Evolutionary conservation across 2,888 invertebrate genomes (phyloP).

Genomic region (Brassicogethes aeneus): DNA sequence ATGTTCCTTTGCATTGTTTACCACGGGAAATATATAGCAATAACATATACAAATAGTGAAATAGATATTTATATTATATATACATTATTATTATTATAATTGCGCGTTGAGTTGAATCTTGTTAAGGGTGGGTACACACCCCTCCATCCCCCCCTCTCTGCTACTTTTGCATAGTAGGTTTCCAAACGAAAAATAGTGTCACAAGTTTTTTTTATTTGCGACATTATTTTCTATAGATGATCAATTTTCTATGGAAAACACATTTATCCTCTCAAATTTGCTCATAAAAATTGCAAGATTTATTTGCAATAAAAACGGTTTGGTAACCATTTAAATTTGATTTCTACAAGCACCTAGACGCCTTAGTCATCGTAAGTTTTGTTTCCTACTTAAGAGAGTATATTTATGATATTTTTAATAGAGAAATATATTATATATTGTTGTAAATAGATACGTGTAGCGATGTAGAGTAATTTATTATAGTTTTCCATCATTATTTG

Average conservation of each 20-base stretch:
- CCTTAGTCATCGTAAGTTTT: constrained; percentile 49
- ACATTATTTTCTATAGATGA: too few relatives aligned
- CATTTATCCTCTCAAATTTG: too few relatives aligned
- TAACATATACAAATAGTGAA: constrained; percentile 36
- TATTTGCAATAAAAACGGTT: too few relatives aligned
- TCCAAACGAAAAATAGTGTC: constrained; percentile 2
- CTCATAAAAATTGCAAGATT: too few relatives aligned
- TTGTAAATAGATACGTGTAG: constrained; percentile 33
- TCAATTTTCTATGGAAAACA: too few relatives aligned
- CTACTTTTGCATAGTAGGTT: constrained; percentile 14
- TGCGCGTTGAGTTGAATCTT: constrained; percentile 3
- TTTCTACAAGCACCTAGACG: constrained; percentile 39
- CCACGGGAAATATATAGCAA: constrained; percentile 39
- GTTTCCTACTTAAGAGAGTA: constrained; percentile 53
- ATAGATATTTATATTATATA: constrained; percentile 27
- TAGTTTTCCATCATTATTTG: constrained; percentile 15
- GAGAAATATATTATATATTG: constrained; percentile 45
- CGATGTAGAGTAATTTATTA: constrained; percentile 27
- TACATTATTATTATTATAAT: constrained; percentile 14
- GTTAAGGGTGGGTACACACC: neutral
- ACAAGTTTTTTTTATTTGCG: neutral
- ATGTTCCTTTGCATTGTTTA: constrained; percentile 36
- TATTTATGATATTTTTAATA: constrained; percentile 50
- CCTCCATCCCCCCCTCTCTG: constrained; percentile 1
- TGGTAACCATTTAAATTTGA: too few relatives aligned